Evolutionary conservation across 2,797 vertebrate genomes (phyloP).

Genomic region (Sciaenops ocellatus): DNA sequence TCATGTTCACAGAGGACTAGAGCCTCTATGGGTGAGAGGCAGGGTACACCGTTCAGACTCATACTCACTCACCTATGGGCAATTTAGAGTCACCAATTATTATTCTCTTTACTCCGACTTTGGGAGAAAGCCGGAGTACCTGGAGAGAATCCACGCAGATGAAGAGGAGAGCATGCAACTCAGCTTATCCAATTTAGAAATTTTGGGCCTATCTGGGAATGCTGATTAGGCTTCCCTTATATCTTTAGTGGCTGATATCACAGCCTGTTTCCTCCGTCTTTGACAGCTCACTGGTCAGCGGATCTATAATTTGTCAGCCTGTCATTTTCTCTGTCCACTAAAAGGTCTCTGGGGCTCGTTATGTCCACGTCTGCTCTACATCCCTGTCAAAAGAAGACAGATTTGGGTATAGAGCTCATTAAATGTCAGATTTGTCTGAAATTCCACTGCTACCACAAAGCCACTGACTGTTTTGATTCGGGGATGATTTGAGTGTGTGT

Average conservation of each 20-base stretch:
- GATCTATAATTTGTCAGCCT: not conserved
- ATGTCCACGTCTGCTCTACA: not conserved
- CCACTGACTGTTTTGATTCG: not conserved
- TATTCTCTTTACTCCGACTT: no score
- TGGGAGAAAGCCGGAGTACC: no score
- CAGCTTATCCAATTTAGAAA: no score
- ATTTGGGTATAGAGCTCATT: constrained; percentile 39
- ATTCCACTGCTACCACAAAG: not conserved
- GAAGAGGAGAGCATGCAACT: no score
- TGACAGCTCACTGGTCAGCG: not conserved
- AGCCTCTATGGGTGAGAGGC: no score
- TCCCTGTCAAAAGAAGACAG: constrained; percentile 15
- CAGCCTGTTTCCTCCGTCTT: not conserved
- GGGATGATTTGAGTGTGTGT: not conserved
- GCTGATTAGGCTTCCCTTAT: not conserved
- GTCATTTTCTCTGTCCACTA: constrained; percentile 1
- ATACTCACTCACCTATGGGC: no score
- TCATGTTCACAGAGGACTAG: no score
- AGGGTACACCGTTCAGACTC: no score
- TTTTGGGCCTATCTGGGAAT: no score
- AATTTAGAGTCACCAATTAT: no score
- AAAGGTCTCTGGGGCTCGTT: constrained; percentile 22
- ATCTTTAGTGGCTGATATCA: not conserved
- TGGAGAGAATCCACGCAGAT: no score
- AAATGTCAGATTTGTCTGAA: constrained; percentile 32